These are phyloP conservation scores for Takifugu ocellatus DNA, from an alignment of 2,797 vertebrate genomes.

Conservation along the genomic window DNA sequence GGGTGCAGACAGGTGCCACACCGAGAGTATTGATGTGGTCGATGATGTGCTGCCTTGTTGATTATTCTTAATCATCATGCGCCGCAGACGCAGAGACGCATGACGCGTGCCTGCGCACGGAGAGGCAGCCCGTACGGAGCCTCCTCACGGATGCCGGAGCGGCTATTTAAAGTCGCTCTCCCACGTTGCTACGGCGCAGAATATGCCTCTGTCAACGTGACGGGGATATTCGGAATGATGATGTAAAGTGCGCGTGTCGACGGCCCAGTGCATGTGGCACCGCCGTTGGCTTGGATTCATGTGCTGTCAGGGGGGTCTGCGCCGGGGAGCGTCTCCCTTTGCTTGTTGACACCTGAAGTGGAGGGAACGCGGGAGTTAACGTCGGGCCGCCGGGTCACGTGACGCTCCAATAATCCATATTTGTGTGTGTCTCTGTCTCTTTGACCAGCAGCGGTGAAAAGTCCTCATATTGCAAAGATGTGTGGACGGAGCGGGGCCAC, in stretches of 20 bases:
- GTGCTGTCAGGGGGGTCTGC: conserved; percentile 36
- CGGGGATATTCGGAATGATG: conserved; percentile 42
- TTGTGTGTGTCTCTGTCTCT: conserved; percentile 23
- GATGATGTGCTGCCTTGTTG: conserved; percentile 47
- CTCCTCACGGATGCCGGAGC: conserved; percentile 10
- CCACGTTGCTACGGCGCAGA: conserved; percentile 22
- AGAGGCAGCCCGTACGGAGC: too few species aligned
- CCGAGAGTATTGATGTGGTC: conserved; percentile 48
- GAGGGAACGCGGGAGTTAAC: conserved; percentile 9
- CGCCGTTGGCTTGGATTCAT: conserved; percentile 47
- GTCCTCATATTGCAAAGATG: conserved; percentile 78
- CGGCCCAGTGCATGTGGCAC: conserved; percentile 40
- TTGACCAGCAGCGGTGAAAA: conserved; percentile 76
- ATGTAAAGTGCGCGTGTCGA: conserved; percentile 40
- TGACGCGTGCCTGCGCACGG: conserved; percentile 5
- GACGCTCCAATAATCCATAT: conserved; percentile 7
- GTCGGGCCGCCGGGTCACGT: conserved; percentile 15
- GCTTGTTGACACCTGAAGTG: conserved; percentile 22
- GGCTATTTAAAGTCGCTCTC: conserved; percentile 10
- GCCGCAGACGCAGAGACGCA: conserved; percentile 38
- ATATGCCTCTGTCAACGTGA: conserved; percentile 35
- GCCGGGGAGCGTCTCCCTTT: conserved; percentile 6
- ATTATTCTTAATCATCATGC: conserved; percentile 48
- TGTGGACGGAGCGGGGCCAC: conserved; percentile 82
- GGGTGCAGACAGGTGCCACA: conserved; percentile 61